Conservation (phyloP, 2,797 vertebrate species). For the Aselliscus stoliczkanus region DNA sequence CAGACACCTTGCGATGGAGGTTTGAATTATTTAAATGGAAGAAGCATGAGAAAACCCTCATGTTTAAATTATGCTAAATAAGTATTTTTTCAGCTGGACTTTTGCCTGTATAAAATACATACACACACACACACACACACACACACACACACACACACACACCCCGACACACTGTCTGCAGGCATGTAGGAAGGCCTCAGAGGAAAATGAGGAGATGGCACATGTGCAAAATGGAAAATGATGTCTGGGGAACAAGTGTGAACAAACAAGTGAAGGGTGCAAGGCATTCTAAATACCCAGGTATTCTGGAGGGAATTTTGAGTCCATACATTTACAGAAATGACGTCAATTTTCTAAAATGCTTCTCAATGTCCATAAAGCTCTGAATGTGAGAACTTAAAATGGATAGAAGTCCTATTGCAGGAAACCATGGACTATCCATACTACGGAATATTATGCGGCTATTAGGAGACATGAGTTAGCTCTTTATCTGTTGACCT, state of each 20-base stretch:
- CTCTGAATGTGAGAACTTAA: neutral
- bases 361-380: neutral
- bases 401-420: neutral
- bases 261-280: neutral
- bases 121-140: too few species aligned
- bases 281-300: neutral
- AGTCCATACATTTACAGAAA: neutral
- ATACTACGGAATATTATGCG: neutral
- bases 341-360: neutral
- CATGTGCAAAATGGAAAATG: neutral
- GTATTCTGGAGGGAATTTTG: neutral
- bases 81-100: neutral
- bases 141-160: too few species aligned
- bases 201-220: neutral
- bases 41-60: neutral
- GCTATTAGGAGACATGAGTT: neutral
- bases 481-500: neutral
- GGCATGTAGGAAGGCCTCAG: neutral
- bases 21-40: slow-evolving; percentile 25
- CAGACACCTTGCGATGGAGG: neutral
- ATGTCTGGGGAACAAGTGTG: neutral
- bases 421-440: neutral
- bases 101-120: neutral
- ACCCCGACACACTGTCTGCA: neutral
- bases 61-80: slow-evolving; percentile 35